Percentiles rank a stretch among this genome's conserved stretches.
phyloP scores from a whole-genome alignment of 2,888 invertebrate species.

The Acrobasis consociella region DNA sequence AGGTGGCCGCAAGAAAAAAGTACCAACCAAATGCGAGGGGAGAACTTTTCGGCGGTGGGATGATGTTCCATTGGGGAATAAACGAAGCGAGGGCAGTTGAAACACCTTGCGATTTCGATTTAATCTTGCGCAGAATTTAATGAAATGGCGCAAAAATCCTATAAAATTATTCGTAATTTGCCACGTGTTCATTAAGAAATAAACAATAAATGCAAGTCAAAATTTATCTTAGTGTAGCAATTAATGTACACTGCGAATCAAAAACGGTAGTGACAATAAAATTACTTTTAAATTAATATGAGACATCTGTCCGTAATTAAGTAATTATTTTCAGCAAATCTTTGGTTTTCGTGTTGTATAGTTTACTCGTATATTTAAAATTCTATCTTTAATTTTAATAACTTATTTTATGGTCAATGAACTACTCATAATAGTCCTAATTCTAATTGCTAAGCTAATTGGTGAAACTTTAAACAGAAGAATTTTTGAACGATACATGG shows the following conservation, averaged over 20 bases:
- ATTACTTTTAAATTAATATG: background rate
- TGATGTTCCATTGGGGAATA: constrained; percentile 35
- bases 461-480: too few species aligned
- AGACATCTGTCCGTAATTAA: background rate
- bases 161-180: background rate
- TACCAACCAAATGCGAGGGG: constrained; percentile 43
- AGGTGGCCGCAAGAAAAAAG: constrained; percentile 61
- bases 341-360: background rate
- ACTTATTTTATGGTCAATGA: too few species aligned
- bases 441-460: too few species aligned
- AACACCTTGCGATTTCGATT: constrained; percentile 40
- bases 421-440: too few species aligned
- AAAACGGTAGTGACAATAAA: background rate
- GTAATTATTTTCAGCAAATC: background rate
- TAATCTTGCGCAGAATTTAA: constrained; percentile 9
- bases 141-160: background rate
- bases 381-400: too few species aligned
- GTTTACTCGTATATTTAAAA: background rate
- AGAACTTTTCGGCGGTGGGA: constrained; percentile 44
- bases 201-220: background rate
- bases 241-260: background rate
- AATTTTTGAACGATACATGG: too few species aligned
- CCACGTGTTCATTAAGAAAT: background rate
- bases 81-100: constrained; percentile 20
- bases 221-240: background rate